Base-by-base conservation (phyloP, 2,888 invertebrate genomes). In the Caenorhabditis japonica region DNA sequence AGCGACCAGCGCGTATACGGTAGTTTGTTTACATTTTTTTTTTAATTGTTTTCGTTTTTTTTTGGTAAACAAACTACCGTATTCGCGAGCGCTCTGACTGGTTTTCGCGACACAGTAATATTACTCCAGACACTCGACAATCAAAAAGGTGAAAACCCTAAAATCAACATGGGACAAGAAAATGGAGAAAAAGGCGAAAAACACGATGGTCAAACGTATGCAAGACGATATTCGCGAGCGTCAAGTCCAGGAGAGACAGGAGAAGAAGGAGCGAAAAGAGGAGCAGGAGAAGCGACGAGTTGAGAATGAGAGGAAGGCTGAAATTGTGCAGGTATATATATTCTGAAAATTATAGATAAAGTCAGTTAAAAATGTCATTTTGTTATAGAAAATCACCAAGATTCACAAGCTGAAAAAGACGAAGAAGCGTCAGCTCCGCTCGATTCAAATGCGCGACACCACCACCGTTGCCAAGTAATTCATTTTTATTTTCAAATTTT, bases 401-500 rank as follows among this genome's bases (percentile, higher is more conserved):
- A 78, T 83, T 13, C 66, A 78, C 25, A 85, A 85, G 59, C 80
- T 85, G 47, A 84, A 84, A 75, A 79, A 80, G 39, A 77, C 77
- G 23, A 85, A 85, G 68, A 85, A 84, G 69, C 83, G 84, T 69
- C 82, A 85, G 43, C 68, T 85, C 44, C 71, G 85, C 25, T 76
- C 62, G 44, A 81, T 85, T 43, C 78, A 84, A 72, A 85, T 82
- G 79, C 72, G 83, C 38, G 85, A 85, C 44, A 72, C 72, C 15
- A 72, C 74, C 8, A 34, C 33, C 46, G 74, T 74, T 27, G 43
- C 66, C 44, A 72, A 72, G 15, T 59, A 53, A 53, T 59, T 10
- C n/a, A 4, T 36, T 19, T 21, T 15, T n/a, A 15, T 23, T 38
- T 53, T 53, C 3, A 4, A 13, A 25, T 15, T 47, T 47, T 12